Evolutionary conservation across 1,140 invertebrate genomes (phyloP).

Genomic region (Drosophila bipectinata): DNA sequence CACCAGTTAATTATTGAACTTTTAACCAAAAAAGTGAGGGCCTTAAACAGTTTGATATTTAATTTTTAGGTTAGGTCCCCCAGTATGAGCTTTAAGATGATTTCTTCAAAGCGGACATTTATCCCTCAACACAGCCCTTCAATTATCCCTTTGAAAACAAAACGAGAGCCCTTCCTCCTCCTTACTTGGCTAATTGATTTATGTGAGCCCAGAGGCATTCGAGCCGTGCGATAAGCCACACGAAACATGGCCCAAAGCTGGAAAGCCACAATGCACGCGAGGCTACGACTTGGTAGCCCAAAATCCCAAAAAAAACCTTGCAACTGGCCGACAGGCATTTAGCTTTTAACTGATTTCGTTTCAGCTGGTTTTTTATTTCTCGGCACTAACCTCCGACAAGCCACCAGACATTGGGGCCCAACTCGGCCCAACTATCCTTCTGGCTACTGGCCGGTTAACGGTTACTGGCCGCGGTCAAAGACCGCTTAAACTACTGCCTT

Average conservation of each 20-base stretch:
- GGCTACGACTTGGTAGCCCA: slow-evolving; percentile 48
- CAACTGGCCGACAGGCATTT: slow-evolving; percentile 64
- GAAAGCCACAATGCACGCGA: slow-evolving; percentile 49
- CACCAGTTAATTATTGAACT: slow-evolving; percentile 29
- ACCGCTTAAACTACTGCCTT: slow-evolving; percentile 45
- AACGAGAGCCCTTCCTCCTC: slow-evolving; percentile 18
- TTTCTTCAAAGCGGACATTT: slow-evolving; percentile 6
- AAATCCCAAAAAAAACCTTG: slow-evolving; percentile 25
- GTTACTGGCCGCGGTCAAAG: slow-evolving; percentile 55
- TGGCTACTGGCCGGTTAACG: slow-evolving; percentile 53
- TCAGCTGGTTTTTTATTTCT: background rate
- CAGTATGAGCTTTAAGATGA: background rate
- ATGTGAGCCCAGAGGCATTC: slow-evolving; percentile 47
- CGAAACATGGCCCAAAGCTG: slow-evolving; percentile 46
- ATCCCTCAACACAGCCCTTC: background rate
- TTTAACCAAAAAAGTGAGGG: background rate
- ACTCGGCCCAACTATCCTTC: slow-evolving; percentile 40
- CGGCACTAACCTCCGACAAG: slow-evolving; percentile 63
- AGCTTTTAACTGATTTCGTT: slow-evolving; percentile 73
- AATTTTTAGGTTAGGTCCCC: background rate
- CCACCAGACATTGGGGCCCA: slow-evolving; percentile 33
- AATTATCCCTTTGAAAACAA: slow-evolving; percentile 19
- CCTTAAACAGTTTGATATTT: slow-evolving; percentile 17
- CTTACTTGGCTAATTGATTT: slow-evolving; percentile 66
- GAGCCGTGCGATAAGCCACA: slow-evolving; percentile 62